These are phyloP conservation scores for Muricea muricata DNA, from an alignment of 92 coral and sea anemone genomes.

Conservation along the genomic window DNA sequence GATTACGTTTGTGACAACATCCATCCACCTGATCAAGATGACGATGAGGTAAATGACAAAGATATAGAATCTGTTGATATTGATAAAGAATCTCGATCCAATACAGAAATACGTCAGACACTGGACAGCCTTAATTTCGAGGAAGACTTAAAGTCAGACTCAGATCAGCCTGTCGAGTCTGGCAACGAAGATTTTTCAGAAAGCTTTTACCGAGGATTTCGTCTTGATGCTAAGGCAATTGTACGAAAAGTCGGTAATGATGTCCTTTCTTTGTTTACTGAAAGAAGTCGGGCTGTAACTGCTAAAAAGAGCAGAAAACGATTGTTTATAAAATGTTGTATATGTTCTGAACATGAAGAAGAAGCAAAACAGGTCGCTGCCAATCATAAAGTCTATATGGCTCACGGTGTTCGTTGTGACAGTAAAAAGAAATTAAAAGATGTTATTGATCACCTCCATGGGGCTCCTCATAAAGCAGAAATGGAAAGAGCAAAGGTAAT, in stretches of 20 bases:
- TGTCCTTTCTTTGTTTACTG: constrained; percentile 26
- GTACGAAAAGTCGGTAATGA: constrained; percentile 11
- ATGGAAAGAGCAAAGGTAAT: neutral
- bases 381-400: neutral
- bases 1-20: constrained; percentile 4
- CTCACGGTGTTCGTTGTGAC: neutral
- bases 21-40: constrained; percentile 1
- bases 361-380: neutral
- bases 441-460: neutral
- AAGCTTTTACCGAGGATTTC: constrained; percentile 12
- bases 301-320: neutral
- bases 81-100: constrained; percentile 10
- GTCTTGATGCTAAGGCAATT: constrained; percentile 24
- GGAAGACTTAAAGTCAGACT: neutral
- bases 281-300: constrained; percentile 30
- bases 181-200: neutral
- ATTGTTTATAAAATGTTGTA: neutral
- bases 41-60: neutral
- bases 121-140: neutral
- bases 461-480: neutral
- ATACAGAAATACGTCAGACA: neutral
- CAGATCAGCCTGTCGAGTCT: neutral
- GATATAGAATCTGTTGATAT: neutral
- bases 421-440: neutral
- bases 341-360: neutral